These are phyloP conservation scores for Holocentrus rufus DNA, from an alignment of 2,797 vertebrate species.

Conservation along the genomic window DNA sequence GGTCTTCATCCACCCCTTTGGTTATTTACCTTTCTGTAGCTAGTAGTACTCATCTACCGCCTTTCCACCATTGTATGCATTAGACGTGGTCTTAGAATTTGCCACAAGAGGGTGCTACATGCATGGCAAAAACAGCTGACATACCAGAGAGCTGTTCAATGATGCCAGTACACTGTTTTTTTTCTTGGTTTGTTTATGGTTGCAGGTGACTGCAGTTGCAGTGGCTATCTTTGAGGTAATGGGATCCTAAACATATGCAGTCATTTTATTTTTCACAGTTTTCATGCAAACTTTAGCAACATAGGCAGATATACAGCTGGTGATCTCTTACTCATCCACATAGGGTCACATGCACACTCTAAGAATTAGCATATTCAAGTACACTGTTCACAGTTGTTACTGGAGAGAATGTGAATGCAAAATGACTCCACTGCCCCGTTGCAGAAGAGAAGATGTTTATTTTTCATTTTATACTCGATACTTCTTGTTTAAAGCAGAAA, in stretches of 20 bases:
- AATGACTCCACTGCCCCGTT: conserved; percentile 38
- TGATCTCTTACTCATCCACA: background rate
- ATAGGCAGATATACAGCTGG: conserved; percentile 5
- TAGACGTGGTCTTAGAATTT: conserved; percentile 24
- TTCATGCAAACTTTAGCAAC: conserved; percentile 26
- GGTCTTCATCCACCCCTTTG: conserved; percentile 29
- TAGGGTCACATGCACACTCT: background rate
- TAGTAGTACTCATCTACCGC: background rate
- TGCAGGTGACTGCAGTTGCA: conserved; percentile 26
- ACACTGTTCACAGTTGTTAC: background rate
- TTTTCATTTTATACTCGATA: conserved; percentile 45
- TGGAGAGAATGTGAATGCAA: conserved; percentile 2
- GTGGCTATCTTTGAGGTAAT: conserved; percentile 17
- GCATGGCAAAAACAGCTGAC: conserved; percentile 37
- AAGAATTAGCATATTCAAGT: background rate
- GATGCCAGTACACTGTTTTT: background rate
- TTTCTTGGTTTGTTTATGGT: background rate
- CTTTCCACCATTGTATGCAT: conserved; percentile 30
- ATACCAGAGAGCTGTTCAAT: background rate
- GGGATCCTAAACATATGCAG: conserved; percentile 59
- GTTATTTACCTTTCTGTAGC: conserved; percentile 8
- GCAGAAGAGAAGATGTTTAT: conserved; percentile 50
- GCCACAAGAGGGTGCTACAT: conserved; percentile 69
- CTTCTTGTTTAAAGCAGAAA: conserved; percentile 42
- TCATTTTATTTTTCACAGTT: conserved; percentile 12